phyloP scores from a whole-genome alignment of 2,797 vertebrate genomes.

The Danio choprae region DNA sequence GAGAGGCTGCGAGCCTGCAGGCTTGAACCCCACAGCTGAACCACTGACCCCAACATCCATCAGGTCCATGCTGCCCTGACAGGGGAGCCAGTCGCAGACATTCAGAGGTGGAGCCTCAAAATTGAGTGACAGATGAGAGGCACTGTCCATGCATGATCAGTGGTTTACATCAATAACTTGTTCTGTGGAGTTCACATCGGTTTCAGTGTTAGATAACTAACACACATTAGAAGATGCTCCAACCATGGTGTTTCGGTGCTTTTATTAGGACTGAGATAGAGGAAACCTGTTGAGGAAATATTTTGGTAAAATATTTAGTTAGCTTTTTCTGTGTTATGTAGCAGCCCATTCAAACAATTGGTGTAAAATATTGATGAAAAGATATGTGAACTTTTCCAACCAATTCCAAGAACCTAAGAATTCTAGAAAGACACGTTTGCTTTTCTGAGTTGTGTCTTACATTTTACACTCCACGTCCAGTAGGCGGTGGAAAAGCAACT shows the following conservation, averaged over 20 bases:
- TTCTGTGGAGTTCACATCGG: not conserved
- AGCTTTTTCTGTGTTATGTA: too few species aligned
- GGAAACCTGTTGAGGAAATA: too few species aligned
- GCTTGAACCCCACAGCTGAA: conserved; percentile 85
- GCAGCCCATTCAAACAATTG: too few species aligned
- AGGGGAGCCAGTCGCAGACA: conserved; percentile 53
- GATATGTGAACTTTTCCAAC: too few species aligned
- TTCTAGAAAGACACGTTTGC: too few species aligned
- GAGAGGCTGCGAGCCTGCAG: conserved; percentile 67
- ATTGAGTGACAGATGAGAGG: conserved; percentile 43
- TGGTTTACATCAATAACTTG: not conserved
- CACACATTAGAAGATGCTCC: not conserved
- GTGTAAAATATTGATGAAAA: too few species aligned
- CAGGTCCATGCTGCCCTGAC: conserved; percentile 75
- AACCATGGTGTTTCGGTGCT: not conserved
- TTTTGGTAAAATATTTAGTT: too few species aligned
- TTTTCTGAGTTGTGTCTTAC: too few species aligned
- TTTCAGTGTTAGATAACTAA: conserved; percentile 1
- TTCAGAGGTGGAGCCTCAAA: conserved; percentile 47
- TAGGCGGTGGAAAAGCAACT: too few species aligned
- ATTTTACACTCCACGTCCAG: too few species aligned
- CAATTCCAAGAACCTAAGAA: too few species aligned
- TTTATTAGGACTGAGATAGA: not conserved
- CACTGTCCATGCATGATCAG: conserved; percentile 3
- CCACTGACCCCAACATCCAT: conserved; percentile 81